Base-by-base conservation (phyloP, 2,888 invertebrate genomes). In the Rhagium mordax region DNA sequence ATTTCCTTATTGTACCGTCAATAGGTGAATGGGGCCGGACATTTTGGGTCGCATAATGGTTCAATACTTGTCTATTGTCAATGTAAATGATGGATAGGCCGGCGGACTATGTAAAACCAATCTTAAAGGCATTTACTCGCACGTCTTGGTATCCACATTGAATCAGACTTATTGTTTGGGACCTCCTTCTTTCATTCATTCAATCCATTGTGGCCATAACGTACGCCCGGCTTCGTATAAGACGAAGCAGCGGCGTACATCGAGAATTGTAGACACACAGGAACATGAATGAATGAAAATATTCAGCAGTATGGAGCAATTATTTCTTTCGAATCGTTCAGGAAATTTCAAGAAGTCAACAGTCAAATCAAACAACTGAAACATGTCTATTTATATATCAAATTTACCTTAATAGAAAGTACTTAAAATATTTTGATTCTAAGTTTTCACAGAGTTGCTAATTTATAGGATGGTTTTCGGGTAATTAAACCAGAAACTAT, bases 21-120 rank as follows among this genome's bases (percentile, higher is more conserved):
- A 76, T 74, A 59, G 70, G 60, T 71, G 75, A 78, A 78, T 69
- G 69, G 72, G 71, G 75, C 76, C 70, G 65, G 76, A 72, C 74
- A 59, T 73, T 75, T 71, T 55, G 47, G 66, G 66, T 65, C 65
- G n/a, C 65, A 65, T 65, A 65, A 65, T 72, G 74, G 75, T 68
- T 74, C 72, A 70, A 74, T 74, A 70, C 74, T 67, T 33, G 70
- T 55, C 74, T 62, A 81, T 81, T 81, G 81, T 81, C 72, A 70
- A 78, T 78, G 79, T 79, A 78, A 79, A 81, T 81, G 79, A 81
- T 79, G 77, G 78, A 81, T 81, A 75, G 77, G 27, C 41, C 66
- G 72, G 72, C 71, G 74, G 66, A 70, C 76, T 74, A 81, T 79
- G 79, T 76, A 77, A 77, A 81, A 79, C 78, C 81, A 79, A 81